Base-by-base conservation (phyloP, 2,888 invertebrate genomes). In the Dicycla oo region DNA sequence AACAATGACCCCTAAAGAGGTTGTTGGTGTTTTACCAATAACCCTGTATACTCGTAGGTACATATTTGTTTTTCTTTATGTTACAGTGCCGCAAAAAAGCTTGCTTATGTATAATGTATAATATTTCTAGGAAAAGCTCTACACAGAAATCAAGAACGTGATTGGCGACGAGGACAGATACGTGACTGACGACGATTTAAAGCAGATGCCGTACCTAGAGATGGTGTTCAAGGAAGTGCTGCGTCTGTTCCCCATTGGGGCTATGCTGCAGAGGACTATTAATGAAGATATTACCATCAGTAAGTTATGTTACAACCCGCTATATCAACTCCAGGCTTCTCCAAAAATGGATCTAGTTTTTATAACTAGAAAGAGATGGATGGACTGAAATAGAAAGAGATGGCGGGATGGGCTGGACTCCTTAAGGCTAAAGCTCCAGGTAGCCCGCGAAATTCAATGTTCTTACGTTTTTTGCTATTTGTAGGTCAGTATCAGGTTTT, bases 141-240 rank as follows among this genome's bases (percentile, higher is more conserved):
- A 93, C 71, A 72, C 81, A 3, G 95, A 95, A 88, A 93, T 95
- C 57, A 85, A 69, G 30, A 80, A 76, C 0, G 90, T 94, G 0
- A 82, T 94, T 3, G 93, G 93, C 0, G 87, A 91, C 6, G 75
- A 88, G 3, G 90, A 92, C 45, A 84, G 89, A 58, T 76, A 87
- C 15, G 85, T 95, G 4, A 90, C 91, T 1, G 91, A 92, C 15
- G 89, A 92, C 1, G 93, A 95, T 69, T 73, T 95, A 0, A 94
- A 90, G 62, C 84, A 75, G 34, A 94, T 95, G 95, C 90, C 92
- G 0, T 95, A 95, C 69, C 74, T 95, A 11, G 95, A 95, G 5
- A 93, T 93, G 93, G 92, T 89, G 8, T 94, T 94, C 75, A 94
- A 93, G 76, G 95, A 95, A 78, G 89, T 93, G 0, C 38, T 95